Conservation (phyloP, 2,797 vertebrate genomes). For the Lutjanus campechanus region DNA sequence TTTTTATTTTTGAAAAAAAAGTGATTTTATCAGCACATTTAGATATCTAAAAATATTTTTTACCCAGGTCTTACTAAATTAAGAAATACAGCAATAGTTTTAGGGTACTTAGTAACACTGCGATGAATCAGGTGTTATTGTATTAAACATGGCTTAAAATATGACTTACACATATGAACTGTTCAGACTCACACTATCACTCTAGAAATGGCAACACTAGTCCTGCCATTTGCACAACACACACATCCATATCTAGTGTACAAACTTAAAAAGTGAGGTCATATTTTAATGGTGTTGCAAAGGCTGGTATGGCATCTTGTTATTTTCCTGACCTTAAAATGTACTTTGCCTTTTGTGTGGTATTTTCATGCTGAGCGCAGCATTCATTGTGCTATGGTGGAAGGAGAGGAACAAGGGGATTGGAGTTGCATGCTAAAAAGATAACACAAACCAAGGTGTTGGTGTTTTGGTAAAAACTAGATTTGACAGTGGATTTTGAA, state of each 20-base stretch:
- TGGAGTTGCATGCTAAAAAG: conserved; percentile 1
- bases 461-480: too few species aligned
- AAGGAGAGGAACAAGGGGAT: background rate
- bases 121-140: background rate
- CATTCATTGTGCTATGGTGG: background rate
- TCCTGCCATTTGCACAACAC: background rate
- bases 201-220: background rate
- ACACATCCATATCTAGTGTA: background rate
- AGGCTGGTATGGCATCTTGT: background rate
- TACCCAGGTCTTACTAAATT: too few species aligned
- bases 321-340: conserved; percentile 21
- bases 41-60: too few species aligned
- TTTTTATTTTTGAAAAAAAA: too few species aligned
- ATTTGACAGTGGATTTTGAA: background rate
- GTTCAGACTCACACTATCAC: background rate
- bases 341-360: background rate
- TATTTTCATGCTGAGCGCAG: conserved; percentile 4
- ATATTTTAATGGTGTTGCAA: background rate
- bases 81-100: background rate
- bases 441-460: too few species aligned
- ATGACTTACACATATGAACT: background rate
- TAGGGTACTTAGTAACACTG: background rate
- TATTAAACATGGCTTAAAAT: background rate
- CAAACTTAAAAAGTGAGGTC: background rate
- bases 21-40: too few species aligned